These are phyloP conservation scores for pig (Sus scrofa) DNA, from an alignment of 2,113 vertebrate species.

Conservation along the genomic window T2T-Sscrofa CM000819.6:73890501-73891000, in stretches of 20 bases:
- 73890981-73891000: background rate
- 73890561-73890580: background rate
- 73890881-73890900: background rate
- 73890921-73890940: background rate
- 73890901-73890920: background rate
- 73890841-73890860: background rate
- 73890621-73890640: background rate
- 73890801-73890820: background rate
- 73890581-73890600: background rate
- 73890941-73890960: background rate
- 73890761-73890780: background rate
- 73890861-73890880: background rate
- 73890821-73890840: background rate
- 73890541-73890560: background rate
- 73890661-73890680: background rate
- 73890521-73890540: background rate
- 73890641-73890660: background rate
- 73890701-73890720: background rate
- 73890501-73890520: conserved; percentile 8
- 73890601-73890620: background rate
- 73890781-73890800: background rate
- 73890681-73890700: background rate
- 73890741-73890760: background rate
- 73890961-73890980: background rate
- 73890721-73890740: background rate